Conservation (phyloP, 2,797 vertebrate species). For the Brachymystax lenok region DNA sequence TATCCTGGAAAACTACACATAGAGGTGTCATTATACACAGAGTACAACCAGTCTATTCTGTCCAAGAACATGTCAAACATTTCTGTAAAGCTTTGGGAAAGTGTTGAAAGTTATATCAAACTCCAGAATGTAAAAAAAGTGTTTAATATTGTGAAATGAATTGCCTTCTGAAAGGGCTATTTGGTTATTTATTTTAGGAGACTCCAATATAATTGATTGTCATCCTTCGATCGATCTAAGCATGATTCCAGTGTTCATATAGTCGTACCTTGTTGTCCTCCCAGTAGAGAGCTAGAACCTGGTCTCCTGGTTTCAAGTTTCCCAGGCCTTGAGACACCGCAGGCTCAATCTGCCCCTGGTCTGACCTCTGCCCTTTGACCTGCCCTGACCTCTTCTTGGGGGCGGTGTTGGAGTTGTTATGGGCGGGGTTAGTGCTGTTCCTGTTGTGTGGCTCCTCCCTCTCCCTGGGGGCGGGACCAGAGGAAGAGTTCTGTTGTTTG, state of each 20-base stretch:
- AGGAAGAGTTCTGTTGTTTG: conserved; percentile 71
- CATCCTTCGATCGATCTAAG: no score
- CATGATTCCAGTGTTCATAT: neutral
- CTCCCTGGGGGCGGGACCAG: conserved; percentile 69
- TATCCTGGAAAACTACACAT: no score
- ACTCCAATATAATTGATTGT: no score
- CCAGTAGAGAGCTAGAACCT: conserved; percentile 97
- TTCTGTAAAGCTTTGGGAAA: neutral
- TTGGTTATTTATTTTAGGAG: neutral
- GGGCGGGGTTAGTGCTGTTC: conserved; percentile 56
- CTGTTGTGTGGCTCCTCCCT: conserved; percentile 78
- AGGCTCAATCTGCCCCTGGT: conserved; percentile 54
- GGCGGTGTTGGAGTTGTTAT: conserved; percentile 73
- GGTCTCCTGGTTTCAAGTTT: conserved; percentile 92
- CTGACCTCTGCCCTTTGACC: conserved; percentile 80
- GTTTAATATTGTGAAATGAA: conserved; percentile 6
- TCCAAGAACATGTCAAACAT: no score
- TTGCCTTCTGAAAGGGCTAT: no score
- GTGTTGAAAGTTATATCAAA: neutral
- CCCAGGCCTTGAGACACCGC: conserved; percentile 60
- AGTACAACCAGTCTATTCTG: no score
- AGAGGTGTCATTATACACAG: no score
- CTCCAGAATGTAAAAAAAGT: neutral
- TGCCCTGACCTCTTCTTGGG: conserved; percentile 87
- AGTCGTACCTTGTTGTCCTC: conserved; percentile 93